Conservation (phyloP, 1,140 invertebrate species). For the Glossosoma conforme region DNA sequence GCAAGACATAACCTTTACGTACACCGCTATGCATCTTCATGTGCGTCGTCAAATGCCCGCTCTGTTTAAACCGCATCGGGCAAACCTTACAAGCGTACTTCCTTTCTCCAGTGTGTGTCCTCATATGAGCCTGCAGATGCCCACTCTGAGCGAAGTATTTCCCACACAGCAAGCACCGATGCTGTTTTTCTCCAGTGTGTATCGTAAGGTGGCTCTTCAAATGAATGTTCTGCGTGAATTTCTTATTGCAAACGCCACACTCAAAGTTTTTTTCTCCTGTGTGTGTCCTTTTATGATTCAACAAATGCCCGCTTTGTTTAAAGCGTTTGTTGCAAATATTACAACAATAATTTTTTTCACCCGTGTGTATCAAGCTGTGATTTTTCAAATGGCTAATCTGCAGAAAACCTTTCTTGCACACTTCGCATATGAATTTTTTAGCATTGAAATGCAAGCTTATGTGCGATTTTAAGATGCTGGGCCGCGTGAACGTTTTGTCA, state of each 20-base stretch:
- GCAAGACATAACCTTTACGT: too few species aligned
- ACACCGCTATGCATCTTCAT: conserved; percentile 16
- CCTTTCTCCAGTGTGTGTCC: conserved; percentile 60
- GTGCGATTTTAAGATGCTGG: conserved; percentile 44
- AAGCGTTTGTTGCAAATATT: conserved; percentile 34
- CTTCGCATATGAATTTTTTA: conserved; percentile 51
- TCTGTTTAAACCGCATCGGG: conserved; percentile 27
- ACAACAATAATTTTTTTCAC: conserved; percentile 35
- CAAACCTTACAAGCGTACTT: conserved; percentile 54
- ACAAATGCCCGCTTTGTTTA: conserved; percentile 34
- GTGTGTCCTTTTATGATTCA: conserved; percentile 31
- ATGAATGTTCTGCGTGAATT: conserved; percentile 71
- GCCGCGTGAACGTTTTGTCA: conserved; percentile 34
- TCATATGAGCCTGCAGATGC: conserved; percentile 43
- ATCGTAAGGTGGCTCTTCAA: conserved; percentile 71
- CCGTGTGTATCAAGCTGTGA: conserved; percentile 33
- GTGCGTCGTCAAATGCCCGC: conserved; percentile 22
- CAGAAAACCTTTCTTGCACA: conserved; percentile 51
- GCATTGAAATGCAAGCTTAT: conserved; percentile 50
- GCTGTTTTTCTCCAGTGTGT: conserved; percentile 57
- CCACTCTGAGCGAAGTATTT: conserved; percentile 51
- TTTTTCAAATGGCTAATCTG: conserved; percentile 40
- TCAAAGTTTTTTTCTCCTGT: conserved; percentile 33
- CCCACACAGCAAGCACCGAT: conserved; percentile 59
- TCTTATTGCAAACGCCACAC: conserved; percentile 38